Conservation (phyloP, 2,888 invertebrate genomes). For the Ophonus ardosiacus region DNA sequence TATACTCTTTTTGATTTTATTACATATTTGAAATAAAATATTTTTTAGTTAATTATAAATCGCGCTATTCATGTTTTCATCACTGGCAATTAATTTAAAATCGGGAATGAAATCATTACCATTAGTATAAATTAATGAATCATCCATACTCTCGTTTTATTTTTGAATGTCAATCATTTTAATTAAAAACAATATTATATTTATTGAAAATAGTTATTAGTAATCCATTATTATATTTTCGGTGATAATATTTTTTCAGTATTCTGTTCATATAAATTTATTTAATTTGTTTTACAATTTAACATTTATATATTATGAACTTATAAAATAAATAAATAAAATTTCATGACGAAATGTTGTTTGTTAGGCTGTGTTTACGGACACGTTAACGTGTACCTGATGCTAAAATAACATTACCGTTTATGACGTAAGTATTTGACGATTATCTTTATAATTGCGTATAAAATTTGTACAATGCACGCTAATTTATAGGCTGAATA, state of each 20-base stretch:
- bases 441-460: no score
- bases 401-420: no score
- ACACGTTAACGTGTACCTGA: no score
- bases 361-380: no score
- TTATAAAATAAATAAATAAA: no score
- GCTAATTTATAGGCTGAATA: no score
- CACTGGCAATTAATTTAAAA: background rate
- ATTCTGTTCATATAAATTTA: background rate
- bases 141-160: background rate
- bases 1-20: background rate
- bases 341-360: no score
- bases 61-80: background rate
- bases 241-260: background rate
- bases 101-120: background rate
- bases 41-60: background rate
- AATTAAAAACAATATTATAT: slow-evolving; percentile 30
- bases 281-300: background rate
- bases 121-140: background rate
- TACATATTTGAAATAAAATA: background rate
- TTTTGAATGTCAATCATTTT: slow-evolving; percentile 25
- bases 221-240: background rate
- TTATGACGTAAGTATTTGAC: no score
- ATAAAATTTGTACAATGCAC: no score
- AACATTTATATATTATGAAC: background rate
- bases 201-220: slow-evolving; percentile 13